A percentile compares a stretch with the other conserved stretches of the same genome.
Conservation (phyloP, 2,797 vertebrate genomes). For the Darevskia nairensis region DNA sequence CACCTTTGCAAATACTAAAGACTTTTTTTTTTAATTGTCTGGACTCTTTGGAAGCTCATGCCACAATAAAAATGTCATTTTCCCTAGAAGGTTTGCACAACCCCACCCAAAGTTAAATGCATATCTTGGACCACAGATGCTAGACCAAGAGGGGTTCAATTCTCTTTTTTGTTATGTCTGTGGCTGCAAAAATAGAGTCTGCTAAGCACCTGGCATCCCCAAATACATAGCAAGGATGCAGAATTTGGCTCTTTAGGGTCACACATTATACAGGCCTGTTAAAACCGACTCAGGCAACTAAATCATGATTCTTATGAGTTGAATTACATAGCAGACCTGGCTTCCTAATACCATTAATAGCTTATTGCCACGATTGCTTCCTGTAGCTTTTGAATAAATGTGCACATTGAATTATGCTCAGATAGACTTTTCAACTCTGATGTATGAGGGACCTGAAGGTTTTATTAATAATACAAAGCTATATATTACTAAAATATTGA, state of each 20-base stretch:
- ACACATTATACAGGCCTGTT: neutral
- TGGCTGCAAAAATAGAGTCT: neutral
- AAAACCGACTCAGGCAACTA: neutral
- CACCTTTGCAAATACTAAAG: no score
- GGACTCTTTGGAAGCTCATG: neutral
- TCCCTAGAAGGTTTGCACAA: neutral
- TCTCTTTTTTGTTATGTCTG: neutral
- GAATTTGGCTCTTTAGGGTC: neutral
- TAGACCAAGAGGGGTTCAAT: neutral
- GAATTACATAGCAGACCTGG: neutral
- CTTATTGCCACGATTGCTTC: conserved; percentile 43
- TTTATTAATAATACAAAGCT: conserved; percentile 52
- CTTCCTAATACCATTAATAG: neutral
- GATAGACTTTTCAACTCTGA: conserved; percentile 43
- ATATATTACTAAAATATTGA: conserved; percentile 47
- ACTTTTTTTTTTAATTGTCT: no score
- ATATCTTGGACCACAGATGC: neutral
- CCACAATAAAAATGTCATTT: neutral
- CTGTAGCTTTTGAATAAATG: conserved; percentile 42
- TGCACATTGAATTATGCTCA: conserved; percentile 24
- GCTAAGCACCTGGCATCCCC: neutral
- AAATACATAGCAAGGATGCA: neutral
- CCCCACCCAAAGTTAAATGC: neutral
- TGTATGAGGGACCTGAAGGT: conserved; percentile 60
- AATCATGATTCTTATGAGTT: conserved; percentile 1